Conservation (phyloP, 2,797 vertebrate genomes). For the Molossus alvarezi region DNA sequence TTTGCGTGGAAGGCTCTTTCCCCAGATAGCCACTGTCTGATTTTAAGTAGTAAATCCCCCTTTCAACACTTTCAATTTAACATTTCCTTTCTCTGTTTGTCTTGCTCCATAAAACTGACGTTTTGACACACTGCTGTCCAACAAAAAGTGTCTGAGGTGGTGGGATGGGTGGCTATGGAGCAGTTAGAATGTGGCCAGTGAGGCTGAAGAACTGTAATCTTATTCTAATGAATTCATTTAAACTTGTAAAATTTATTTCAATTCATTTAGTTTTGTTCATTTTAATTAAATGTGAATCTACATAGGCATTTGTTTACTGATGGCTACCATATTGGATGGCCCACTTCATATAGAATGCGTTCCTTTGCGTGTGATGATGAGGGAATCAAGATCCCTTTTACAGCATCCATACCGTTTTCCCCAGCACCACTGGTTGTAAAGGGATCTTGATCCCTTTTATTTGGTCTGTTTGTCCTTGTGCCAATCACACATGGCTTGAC, state of each 20-base stretch:
- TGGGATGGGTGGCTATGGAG: neutral
- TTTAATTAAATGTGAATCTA: slow-evolving; percentile 12
- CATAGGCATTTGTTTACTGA: neutral
- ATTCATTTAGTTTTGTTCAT: neutral
- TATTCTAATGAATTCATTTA: neutral
- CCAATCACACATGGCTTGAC: neutral
- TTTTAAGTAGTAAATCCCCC: neutral
- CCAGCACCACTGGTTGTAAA: neutral
- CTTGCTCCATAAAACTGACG: neutral
- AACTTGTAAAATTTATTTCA: neutral
- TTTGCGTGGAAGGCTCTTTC: neutral
- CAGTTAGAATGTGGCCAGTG: neutral
- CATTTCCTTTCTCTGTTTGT: neutral
- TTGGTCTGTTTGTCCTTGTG: neutral
- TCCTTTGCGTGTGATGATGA: neutral
- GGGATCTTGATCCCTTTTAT: neutral
- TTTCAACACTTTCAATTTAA: neutral
- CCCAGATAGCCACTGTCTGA: neutral
- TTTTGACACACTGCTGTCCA: neutral
- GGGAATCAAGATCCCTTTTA: neutral
- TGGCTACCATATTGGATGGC: neutral
- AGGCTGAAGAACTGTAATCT: neutral
- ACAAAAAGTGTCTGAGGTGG: neutral
- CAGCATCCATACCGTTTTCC: neutral
- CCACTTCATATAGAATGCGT: neutral